phyloP scores from a whole-genome alignment of 1,140 invertebrate species.

The Gonioctena quinquepunctata region DNA sequence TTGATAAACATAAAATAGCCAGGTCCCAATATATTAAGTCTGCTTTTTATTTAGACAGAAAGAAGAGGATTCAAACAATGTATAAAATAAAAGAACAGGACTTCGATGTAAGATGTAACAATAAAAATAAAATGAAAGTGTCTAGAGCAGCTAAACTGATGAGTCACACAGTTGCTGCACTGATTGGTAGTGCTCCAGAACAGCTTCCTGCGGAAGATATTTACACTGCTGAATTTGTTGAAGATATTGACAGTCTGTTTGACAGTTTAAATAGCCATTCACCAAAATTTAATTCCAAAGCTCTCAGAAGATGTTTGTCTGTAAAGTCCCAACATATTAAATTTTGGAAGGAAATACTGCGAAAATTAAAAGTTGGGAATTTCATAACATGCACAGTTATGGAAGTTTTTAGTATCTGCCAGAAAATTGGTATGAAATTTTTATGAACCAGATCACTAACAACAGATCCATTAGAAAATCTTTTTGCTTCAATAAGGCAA shows the following conservation, averaged over 20 bases:
- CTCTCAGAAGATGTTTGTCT: constrained; percentile 6
- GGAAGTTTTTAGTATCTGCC: constrained; percentile 10
- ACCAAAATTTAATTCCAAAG: constrained; percentile 16
- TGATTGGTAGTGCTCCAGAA: constrained; percentile 1
- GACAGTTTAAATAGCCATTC: constrained; percentile 21
- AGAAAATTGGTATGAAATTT: constrained; percentile 20
- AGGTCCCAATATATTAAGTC: constrained; percentile 4
- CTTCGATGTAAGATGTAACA: neutral
- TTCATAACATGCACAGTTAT: constrained; percentile 14
- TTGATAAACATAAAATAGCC: constrained; percentile 4
- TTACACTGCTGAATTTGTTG: constrained; percentile 28
- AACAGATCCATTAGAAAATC: constrained; percentile 28
- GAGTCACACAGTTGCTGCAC: constrained; percentile 9
- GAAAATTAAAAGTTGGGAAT: constrained; percentile 18
- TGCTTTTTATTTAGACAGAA: constrained; percentile 12
- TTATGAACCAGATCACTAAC: constrained; percentile 18
- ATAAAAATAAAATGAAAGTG: constrained; percentile 18
- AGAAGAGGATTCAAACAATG: constrained; percentile 4
- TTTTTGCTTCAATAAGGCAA: constrained; percentile 19
- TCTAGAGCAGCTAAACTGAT: constrained; percentile 4
- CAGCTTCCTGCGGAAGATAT: constrained; percentile 20
- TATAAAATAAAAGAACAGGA: constrained; percentile 12
- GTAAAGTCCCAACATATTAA: constrained; percentile 13
- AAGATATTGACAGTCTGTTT: constrained; percentile 25
- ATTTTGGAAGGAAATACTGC: constrained; percentile 18